These are phyloP conservation scores for Chelonia mydas DNA, from an alignment of 2,797 vertebrate genomes.

Conservation along the genomic window DNA sequence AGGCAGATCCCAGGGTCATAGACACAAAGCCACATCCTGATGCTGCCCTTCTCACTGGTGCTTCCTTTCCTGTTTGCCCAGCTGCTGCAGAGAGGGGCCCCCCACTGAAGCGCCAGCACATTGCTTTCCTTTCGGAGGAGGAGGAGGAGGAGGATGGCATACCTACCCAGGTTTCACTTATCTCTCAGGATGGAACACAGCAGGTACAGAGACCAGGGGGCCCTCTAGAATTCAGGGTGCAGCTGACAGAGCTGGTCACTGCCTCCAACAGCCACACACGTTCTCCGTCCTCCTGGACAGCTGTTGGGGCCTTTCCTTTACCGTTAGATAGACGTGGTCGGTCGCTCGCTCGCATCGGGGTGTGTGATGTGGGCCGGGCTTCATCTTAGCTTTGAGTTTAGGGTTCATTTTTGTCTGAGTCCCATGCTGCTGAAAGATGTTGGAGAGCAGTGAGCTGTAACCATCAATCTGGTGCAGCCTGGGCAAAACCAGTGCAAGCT, in stretches of 20 bases:
- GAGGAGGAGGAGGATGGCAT: slow-evolving; percentile 73
- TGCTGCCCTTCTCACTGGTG: not conserved
- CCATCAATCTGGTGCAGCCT: not conserved
- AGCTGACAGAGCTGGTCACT: not conserved
- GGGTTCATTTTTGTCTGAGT: not conserved
- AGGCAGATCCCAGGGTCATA: not conserved
- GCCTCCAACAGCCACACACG: not conserved
- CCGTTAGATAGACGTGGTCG: not conserved
- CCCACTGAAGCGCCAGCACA: slow-evolving; percentile 57
- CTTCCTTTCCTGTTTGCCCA: slow-evolving; percentile 53
- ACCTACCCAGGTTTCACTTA: slow-evolving; percentile 76
- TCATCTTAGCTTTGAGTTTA: not conserved
- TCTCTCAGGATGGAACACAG: slow-evolving; percentile 80
- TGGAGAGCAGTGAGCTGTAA: not conserved
- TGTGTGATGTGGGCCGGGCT: rapidly evolving
- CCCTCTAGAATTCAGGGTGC: not conserved
- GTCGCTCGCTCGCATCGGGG: not conserved
- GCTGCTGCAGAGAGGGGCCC: slow-evolving; percentile 71
- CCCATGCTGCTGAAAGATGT: not conserved
- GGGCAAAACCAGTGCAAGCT: not conserved
- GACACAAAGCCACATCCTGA: not conserved
- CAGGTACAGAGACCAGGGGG: slow-evolving; percentile 69
- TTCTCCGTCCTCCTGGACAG: not conserved
- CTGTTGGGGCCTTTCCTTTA: not conserved
- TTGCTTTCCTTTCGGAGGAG: slow-evolving; percentile 77